Evolutionary conservation across 2,797 vertebrate genomes (phyloP), one percentile per base, ranked within the genome.

Genomic region (Arctocebus calabarensis): DNA sequence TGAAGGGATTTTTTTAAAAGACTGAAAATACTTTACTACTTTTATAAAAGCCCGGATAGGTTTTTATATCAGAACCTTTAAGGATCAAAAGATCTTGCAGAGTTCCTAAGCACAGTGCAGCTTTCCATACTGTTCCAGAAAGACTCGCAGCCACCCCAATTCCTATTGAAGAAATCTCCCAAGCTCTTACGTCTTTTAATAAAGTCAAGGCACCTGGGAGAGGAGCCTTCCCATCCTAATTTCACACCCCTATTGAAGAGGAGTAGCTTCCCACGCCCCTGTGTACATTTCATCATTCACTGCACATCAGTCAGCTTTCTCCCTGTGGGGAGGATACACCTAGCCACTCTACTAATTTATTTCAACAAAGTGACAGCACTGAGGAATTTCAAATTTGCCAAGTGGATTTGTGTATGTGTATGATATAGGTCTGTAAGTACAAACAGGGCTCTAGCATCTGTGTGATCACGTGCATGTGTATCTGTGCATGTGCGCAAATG

Each of bases 61-160:
- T 95, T 96, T 98, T 98, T 98, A 97, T 98, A 98, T 98, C 97
- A 98, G 97, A 98, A 98, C 96, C 96, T 98, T 98, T 97, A 97
- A 98, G 97, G 98, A 98, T 98, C 98, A 98, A 98, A 98, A 98
- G 97, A 97, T 94, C 98, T 98, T 98, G 97, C 97, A 96, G 98
- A 98, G 98, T 97, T 98, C 95, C 97, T 97, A 97, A 97, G 83
- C 98, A 97, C 96, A 98, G 97, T 98, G 98, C 97, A 98, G 97
- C 95, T 97, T 98, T 95, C 98, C 97, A 97, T 93, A 96, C 97
- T 96, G 97, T 97, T 97, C 97, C 94, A 96, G 96, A 98, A 98
- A 97, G 97, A 98, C 70, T 96, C 96, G 84, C 96, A 97, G 97
- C 97, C 92, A 98, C 87, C 97, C 93, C 92, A 97, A 93, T 95